Conservation (phyloP, 2,797 vertebrate genomes). For the Gila robusta region DNA sequence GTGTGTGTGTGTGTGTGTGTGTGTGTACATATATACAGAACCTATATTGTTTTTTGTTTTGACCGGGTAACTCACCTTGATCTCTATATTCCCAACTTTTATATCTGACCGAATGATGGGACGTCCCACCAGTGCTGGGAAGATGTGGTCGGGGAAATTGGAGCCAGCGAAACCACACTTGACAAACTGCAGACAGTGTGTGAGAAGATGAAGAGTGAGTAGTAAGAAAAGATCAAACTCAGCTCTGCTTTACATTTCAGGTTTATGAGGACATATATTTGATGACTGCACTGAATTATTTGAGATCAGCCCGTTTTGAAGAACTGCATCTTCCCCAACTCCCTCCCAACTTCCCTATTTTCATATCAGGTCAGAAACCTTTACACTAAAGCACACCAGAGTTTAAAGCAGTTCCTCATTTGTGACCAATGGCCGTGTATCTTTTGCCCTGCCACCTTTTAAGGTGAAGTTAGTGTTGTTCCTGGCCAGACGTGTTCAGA, state of each 20-base stretch:
- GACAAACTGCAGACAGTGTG: slow-evolving; percentile 77
- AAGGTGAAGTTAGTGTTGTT: slow-evolving; percentile 67
- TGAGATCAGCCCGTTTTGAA: background rate
- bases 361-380: slow-evolving; percentile 57
- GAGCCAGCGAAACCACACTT: slow-evolving; percentile 86
- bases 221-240: background rate
- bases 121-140: slow-evolving; percentile 84
- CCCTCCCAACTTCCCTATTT: background rate
- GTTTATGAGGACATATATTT: background rate
- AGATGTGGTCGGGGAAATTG: slow-evolving; percentile 87
- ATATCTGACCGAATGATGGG: slow-evolving; percentile 80
- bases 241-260: background rate
- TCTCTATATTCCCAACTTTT: slow-evolving; percentile 85
- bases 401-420: slow-evolving; percentile 67
- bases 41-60: too few relatives aligned
- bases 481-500: slow-evolving; percentile 72
- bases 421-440: slow-evolving; percentile 67
- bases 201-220: background rate
- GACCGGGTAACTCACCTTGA: slow-evolving; percentile 78
- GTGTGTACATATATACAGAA: too few relatives aligned
- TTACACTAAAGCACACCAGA: slow-evolving; percentile 59
- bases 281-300: background rate
- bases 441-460: slow-evolving; percentile 72
- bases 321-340: background rate
- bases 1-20: too few relatives aligned